A percentile compares a stretch with the other conserved stretches of the same genome.
These are phyloP conservation scores for Papilio helenus DNA, from an alignment of 1,140 invertebrate species.

Conservation along the genomic window DNA sequence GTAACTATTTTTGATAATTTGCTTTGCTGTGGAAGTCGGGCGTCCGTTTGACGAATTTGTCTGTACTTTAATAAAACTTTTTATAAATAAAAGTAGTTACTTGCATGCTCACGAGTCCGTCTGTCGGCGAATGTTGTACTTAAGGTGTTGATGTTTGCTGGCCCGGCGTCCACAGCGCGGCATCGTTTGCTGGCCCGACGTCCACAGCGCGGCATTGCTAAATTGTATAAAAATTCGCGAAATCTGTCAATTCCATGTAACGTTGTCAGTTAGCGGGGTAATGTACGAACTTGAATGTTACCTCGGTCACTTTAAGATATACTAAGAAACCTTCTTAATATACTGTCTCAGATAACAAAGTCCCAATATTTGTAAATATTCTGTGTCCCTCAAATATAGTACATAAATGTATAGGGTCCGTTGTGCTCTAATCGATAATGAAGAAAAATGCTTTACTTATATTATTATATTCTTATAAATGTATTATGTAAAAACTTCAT, in stretches of 20 bases:
- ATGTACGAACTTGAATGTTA: constrained; percentile 59
- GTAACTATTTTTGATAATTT: constrained; percentile 79
- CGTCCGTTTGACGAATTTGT: constrained; percentile 35
- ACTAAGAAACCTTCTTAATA: constrained; percentile 67
- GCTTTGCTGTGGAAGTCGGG: constrained; percentile 67
- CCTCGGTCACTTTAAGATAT: constrained; percentile 72
- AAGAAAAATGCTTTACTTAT: constrained; percentile 81
- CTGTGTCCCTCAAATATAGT: constrained; percentile 71
- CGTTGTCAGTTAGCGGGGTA: constrained; percentile 72
- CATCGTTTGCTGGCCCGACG: constrained; percentile 50
- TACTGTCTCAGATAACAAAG: constrained; percentile 72
- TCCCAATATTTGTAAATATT: constrained; percentile 71
- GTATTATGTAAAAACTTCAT: constrained; percentile 80
- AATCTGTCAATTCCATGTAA: constrained; percentile 80
- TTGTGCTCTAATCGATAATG: constrained; percentile 74
- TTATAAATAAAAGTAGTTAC: constrained; percentile 26
- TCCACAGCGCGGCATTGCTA: constrained; percentile 60
- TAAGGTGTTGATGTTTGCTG: constrained; percentile 14
- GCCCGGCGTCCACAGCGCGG: constrained; percentile 59
- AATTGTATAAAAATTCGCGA: constrained; percentile 67
- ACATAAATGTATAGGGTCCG: constrained; percentile 63
- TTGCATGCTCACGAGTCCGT: constrained; percentile 24
- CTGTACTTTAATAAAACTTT: constrained; percentile 30
- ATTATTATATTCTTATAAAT: constrained; percentile 82
- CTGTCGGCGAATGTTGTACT: constrained; percentile 36